Conservation (phyloP, 2,888 invertebrate genomes). For the Heliconius ismenius region DNA sequence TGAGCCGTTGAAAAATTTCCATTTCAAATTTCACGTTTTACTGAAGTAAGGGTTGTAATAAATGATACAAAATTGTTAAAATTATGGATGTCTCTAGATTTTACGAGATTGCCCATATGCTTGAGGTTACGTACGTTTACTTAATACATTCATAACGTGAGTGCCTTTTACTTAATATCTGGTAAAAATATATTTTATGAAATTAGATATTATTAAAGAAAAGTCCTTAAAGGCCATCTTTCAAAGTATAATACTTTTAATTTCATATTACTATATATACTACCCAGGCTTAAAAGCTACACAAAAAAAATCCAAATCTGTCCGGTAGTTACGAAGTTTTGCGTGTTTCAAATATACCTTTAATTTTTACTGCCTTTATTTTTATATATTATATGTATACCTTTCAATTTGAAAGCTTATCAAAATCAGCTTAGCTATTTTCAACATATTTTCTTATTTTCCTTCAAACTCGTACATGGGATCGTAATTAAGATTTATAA, state of each 20-base stretch:
- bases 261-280: too few relatives aligned
- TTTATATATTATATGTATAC: background rate
- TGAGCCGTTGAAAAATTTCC: slow-evolving; percentile 11
- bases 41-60: slow-evolving; percentile 8
- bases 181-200: too few relatives aligned
- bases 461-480: background rate
- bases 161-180: too few relatives aligned
- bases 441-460: background rate
- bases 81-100: background rate
- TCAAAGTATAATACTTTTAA: too few relatives aligned
- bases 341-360: background rate
- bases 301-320: too few relatives aligned
- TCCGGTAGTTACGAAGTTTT: too few relatives aligned
- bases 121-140: too few relatives aligned
- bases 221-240: too few relatives aligned
- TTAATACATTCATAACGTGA: too few relatives aligned
- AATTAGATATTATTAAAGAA: too few relatives aligned
- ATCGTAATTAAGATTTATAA: slow-evolving; percentile 20
- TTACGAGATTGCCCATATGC: background rate
- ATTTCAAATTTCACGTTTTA: slow-evolving; percentile 10
- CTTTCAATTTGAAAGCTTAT: background rate
- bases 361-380: background rate
- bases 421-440: slow-evolving; percentile 3
- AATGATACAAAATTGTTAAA: background rate
- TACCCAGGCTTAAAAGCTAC: too few relatives aligned